phyloP scores from a whole-genome alignment of 2,888 invertebrate species.

The Leptura quadrifasciata region DNA sequence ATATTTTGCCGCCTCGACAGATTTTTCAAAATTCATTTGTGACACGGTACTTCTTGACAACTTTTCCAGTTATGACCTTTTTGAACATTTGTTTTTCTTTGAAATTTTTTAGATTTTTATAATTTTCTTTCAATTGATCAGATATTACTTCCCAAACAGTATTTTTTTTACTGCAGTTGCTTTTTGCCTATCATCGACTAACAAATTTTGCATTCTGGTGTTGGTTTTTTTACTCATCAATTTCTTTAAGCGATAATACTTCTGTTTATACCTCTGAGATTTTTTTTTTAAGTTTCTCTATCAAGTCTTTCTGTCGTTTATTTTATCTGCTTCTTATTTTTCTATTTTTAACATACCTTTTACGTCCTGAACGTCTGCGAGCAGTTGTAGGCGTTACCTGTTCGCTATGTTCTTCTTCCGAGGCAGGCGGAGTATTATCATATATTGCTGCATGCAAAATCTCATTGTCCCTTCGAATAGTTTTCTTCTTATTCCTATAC shows the following conservation, averaged over 20 bases:
- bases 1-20: background rate
- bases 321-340: background rate
- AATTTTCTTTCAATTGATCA: background rate
- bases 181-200: no score
- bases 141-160: background rate
- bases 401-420: background rate
- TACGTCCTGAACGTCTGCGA: background rate
- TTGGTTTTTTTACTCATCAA: no score
- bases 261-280: background rate
- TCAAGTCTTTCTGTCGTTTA: background rate
- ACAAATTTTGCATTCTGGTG: no score
- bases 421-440: background rate
- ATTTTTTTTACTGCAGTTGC: background rate
- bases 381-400: background rate
- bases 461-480: background rate
- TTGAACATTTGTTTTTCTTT: conserved; percentile 3
- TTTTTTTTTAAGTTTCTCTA: background rate
- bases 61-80: background rate
- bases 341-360: background rate
- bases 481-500: background rate
- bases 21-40: background rate
- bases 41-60: background rate
- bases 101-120: background rate
- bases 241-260: background rate
- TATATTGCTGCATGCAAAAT: background rate